These are phyloP conservation scores for Phodopus roborovskii DNA, from an alignment of 2,113 vertebrate genomes.

Conservation along the genomic window DNA sequence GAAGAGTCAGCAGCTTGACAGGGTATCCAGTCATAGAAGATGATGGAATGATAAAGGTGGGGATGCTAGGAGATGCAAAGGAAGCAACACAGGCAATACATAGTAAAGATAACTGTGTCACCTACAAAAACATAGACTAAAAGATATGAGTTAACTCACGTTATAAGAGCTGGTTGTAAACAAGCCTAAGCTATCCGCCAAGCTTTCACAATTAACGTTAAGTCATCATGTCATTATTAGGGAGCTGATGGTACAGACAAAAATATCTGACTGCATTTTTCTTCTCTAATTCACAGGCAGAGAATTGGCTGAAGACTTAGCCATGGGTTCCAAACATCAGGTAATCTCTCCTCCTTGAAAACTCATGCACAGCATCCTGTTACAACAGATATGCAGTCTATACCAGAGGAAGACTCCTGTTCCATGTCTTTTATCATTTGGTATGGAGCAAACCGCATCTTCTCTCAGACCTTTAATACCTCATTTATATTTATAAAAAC, in stretches of 20 bases:
- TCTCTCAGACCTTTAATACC: neutral
- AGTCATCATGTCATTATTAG: neutral
- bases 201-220: neutral
- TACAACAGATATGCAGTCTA: neutral
- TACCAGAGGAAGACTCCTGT: neutral
- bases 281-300: neutral
- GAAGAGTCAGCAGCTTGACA: neutral
- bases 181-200: neutral
- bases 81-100: neutral
- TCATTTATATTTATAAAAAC: neutral
- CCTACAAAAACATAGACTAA: neutral
- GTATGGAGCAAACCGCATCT: neutral
- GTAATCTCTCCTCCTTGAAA: neutral
- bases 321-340: neutral
- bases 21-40: neutral
- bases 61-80: neutral
- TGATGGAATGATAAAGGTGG: neutral
- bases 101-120: neutral
- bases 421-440: neutral
- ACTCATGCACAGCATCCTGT: rapidly evolving
- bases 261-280: neutral
- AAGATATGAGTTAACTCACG: neutral
- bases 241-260: neutral
- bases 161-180: neutral
- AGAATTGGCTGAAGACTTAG: neutral